Conservation (phyloP, 1,140 invertebrate species). For the Myzus persicae region DNA sequence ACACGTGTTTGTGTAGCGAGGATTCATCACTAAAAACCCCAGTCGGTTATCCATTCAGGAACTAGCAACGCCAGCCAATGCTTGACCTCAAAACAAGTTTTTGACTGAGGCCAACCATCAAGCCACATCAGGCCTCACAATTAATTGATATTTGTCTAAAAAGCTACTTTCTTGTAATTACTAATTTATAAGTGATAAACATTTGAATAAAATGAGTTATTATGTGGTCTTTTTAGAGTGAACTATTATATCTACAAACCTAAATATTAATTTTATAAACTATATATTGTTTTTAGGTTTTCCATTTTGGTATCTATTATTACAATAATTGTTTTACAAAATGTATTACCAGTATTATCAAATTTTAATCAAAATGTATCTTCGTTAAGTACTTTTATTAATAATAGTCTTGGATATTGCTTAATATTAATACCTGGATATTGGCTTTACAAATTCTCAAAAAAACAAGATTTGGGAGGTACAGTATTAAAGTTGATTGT, state of each 20-base stretch:
- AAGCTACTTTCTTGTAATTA: not conserved
- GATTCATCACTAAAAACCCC: too few relatives aligned
- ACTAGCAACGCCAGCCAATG: too few relatives aligned
- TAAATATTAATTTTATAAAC: conserved; percentile 5
- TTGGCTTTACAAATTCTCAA: conserved; percentile 45
- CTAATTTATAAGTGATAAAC: not conserved
- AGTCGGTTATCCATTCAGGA: too few relatives aligned
- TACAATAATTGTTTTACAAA: conserved; percentile 34
- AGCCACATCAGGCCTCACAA: too few relatives aligned
- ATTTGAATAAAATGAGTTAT: not conserved
- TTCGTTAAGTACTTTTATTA: conserved; percentile 34
- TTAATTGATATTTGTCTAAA: not conserved
- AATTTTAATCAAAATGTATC: conserved; percentile 34
- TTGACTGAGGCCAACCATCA: too few relatives aligned
- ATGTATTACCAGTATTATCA: not conserved
- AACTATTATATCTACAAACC: not conserved
- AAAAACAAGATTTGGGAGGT: conserved; percentile 48
- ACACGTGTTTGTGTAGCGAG: too few relatives aligned
- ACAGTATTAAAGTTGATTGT: not conserved
- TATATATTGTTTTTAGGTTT: conserved; percentile 42
- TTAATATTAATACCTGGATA: conserved; percentile 44
- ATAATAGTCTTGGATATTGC: conserved; percentile 49
- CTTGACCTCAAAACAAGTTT: too few relatives aligned
- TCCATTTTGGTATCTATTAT: conserved; percentile 43
- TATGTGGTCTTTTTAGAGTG: not conserved